A percentile compares a stretch with the other conserved stretches of the same genome.
These are phyloP conservation scores for Oryzaephilus surinamensis DNA, from an alignment of 1,140 invertebrate species.

Conservation along the genomic window DNA sequence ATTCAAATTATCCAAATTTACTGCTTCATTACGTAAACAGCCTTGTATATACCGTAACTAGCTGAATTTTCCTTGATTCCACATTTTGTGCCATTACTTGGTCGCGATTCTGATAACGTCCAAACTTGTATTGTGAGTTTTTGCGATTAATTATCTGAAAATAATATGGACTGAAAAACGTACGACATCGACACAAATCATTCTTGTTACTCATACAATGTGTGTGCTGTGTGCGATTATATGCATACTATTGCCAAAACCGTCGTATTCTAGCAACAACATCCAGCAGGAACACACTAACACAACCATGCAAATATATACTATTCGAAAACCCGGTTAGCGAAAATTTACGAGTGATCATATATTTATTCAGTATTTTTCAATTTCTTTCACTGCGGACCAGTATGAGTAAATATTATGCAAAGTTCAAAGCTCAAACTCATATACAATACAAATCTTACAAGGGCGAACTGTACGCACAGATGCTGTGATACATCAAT, in stretches of 20 bases:
- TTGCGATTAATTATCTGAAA: constrained; percentile 22
- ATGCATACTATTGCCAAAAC: background rate
- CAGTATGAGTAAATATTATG: constrained; percentile 13
- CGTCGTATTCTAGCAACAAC: background rate
- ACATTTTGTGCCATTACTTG: background rate
- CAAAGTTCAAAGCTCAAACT: background rate
- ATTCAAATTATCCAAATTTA: constrained; percentile 21
- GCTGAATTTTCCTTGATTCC: constrained; percentile 8
- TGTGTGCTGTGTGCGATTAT: no score
- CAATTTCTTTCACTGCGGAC: constrained; percentile 19
- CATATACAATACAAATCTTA: no score
- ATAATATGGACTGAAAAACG: constrained; percentile 1
- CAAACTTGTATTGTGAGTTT: constrained; percentile 14
- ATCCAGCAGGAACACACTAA: constrained; percentile 1
- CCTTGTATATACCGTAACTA: constrained; percentile 3
- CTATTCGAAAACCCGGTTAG: constrained; percentile 19
- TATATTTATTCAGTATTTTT: constrained; percentile 25
- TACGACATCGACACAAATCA: background rate
- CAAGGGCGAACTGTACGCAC: no score
- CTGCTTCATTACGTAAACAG: constrained; percentile 26
- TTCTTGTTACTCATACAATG: background rate
- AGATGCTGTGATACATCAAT: no score
- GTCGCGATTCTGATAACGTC: constrained; percentile 18
- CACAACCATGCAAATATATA: constrained; percentile 12
- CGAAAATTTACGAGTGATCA: constrained; percentile 23